phyloP scores from a whole-genome alignment of 2,888 invertebrate genomes.

The Lumbricus terrestris region DNA sequence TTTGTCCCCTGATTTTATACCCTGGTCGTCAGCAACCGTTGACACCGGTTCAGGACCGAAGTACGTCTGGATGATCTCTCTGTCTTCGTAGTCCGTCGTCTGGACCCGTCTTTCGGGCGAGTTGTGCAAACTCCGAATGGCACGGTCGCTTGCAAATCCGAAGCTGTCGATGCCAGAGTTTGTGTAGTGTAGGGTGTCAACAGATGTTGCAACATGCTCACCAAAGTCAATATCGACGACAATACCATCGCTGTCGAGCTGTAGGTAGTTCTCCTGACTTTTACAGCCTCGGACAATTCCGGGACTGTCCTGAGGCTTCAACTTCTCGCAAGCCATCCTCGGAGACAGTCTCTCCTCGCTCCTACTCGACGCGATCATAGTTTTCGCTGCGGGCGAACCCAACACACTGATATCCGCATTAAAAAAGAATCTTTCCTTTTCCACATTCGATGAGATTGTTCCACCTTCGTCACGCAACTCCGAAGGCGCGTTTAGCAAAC shows the following conservation, averaged over 20 bases:
- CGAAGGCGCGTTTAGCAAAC: not conserved
- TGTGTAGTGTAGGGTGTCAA: slow-evolving; percentile 74
- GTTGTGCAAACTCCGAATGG: not conserved
- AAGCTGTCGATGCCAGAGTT: slow-evolving; percentile 34
- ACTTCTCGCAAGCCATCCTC: not conserved
- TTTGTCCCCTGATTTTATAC: not conserved
- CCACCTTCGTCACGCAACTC: not conserved
- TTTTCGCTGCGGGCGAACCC: not conserved
- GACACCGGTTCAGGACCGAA: not conserved
- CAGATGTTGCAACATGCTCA: slow-evolving; percentile 86
- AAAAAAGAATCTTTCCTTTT: not conserved
- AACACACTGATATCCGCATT: not conserved
- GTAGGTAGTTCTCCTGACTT: slow-evolving; percentile 82
- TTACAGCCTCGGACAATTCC: slow-evolving; percentile 79
- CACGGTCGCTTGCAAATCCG: not conserved
- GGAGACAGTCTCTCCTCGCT: slow-evolving; percentile 5
- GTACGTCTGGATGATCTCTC: not conserved
- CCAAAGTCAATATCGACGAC: slow-evolving; percentile 88
- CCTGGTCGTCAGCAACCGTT: not conserved
- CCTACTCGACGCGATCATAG: not conserved
- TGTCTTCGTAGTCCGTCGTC: not conserved
- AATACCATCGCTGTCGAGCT: slow-evolving; percentile 73
- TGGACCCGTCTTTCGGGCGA: not conserved
- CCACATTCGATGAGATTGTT: not conserved
- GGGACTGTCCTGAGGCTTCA: not conserved